Base-by-base conservation (phyloP, 2,888 invertebrate species). In the Magallana nippona region DNA sequence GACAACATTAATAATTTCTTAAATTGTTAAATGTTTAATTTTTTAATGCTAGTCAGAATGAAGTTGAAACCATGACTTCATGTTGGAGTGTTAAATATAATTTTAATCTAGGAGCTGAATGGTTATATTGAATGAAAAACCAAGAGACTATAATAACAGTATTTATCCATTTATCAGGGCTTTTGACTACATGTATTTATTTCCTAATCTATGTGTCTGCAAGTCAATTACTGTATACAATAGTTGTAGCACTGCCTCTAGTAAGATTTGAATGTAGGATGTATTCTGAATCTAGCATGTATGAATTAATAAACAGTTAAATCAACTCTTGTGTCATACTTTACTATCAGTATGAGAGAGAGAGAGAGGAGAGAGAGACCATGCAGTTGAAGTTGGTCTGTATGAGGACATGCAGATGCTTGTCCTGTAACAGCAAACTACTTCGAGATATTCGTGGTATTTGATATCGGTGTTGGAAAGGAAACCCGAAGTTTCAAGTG, bases 231-330 rank as follows among this genome's bases (percentile, higher is more conserved):
- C 32, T 71, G 11, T 71, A 44, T 44, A 44, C 44, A 32, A 71
- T 71, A 71, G 71, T 71, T 27, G 27, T 71, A 71, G 71, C 71
- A 71, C 71, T 71, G 71, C 71, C 71, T 71, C 27, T 71, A 71
- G 71, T 71, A 71, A 27, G 71, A 71, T 15, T 71, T 71, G 71
- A 71, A 71, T 71, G 71, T 60, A 60, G n/a, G 8, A 60, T 60
- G 60, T 71, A 71, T 27, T 71, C 22, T 71, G 71, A 71, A 60
- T 15, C 32, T 71, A 71, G 71, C 71, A 71, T 71, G 71, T 22
- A 71, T 22, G 22, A 71, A 27, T 71, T 71, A 71, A 71, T 71
- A 71, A 71, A 71, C 71, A 71, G 27, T 71, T 22, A 32, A 27
- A 71, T 19, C 13, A 5, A 71, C 10, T 71, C 32, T 44, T 44